Evolutionary conservation across 1,140 invertebrate species (phyloP).

Genomic region (Drosophila pruinosa): DNA sequence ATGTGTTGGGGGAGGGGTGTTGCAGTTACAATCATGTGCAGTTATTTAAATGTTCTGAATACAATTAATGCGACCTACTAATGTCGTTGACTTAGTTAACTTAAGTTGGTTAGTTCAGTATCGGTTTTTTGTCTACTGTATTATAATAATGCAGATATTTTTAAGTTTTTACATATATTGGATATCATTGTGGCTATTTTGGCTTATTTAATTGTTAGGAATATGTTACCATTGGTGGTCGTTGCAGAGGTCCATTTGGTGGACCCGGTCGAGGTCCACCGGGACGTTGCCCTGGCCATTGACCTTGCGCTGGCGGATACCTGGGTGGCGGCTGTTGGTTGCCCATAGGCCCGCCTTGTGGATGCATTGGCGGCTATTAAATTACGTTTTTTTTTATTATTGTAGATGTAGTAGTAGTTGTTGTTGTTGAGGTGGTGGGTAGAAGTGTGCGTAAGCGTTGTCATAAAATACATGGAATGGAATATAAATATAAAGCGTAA

Average conservation of each 20-base stretch:
- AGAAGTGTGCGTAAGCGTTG: constrained; percentile 76
- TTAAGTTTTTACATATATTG: background rate
- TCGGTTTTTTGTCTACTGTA: constrained; percentile 22
- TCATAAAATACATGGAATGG: constrained; percentile 77
- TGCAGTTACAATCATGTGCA: constrained; percentile 39
- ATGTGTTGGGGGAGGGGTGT: constrained; percentile 33
- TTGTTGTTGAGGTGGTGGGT: constrained; percentile 66
- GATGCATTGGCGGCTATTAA: constrained; percentile 81
- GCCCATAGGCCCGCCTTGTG: constrained; percentile 75
- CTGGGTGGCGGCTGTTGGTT: constrained; percentile 84
- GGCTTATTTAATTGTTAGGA: constrained; percentile 42
- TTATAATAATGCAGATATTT: constrained; percentile 41
- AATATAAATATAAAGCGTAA: constrained; percentile 78
- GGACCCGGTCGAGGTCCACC: constrained; percentile 89
- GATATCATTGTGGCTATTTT: constrained; percentile 24
- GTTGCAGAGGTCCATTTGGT: constrained; percentile 84
- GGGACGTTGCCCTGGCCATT: constrained; percentile 85
- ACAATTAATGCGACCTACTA: constrained; percentile 56
- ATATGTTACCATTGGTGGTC: constrained; percentile 88
- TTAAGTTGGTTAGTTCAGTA: constrained; percentile 61
- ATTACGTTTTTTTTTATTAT: constrained; percentile 61
- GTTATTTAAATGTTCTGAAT: constrained; percentile 76
- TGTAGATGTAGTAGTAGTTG: constrained; percentile 32
- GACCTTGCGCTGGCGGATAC: constrained; percentile 80
- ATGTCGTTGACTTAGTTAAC: constrained; percentile 63